phyloP scores from a whole-genome alignment of 1,140 invertebrate species.

The Drosophila melanogaster region DNA sequence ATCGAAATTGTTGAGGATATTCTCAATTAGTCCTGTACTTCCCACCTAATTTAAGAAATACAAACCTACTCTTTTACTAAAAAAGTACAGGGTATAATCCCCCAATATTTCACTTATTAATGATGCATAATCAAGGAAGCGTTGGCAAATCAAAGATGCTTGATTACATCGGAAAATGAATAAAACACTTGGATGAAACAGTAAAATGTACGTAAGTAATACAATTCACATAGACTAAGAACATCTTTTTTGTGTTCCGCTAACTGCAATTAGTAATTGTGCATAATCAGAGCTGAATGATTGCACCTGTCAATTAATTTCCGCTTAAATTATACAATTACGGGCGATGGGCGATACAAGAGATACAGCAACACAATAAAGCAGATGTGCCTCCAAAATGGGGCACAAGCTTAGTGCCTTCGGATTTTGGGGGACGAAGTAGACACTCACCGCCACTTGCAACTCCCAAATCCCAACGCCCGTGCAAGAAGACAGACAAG shows the following conservation, averaged over 20 bases:
- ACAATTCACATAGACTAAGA: background rate
- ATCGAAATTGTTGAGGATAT: no score
- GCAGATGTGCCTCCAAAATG: constrained; percentile 9
- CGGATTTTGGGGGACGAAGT: constrained; percentile 19
- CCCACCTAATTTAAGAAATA: background rate
- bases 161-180: constrained; percentile 2
- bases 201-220: no score
- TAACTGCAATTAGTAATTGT: constrained; percentile 34
- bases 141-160: constrained; percentile 7
- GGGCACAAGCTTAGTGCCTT: background rate
- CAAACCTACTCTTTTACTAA: no score
- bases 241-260: background rate
- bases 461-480: background rate
- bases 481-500: background rate
- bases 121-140: constrained; percentile 44
- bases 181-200: background rate
- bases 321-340: constrained; percentile 55
- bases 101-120: constrained; percentile 21
- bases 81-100: background rate
- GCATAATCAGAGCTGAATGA: constrained; percentile 40
- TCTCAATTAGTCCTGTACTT: no score
- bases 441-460: constrained; percentile 16
- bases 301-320: constrained; percentile 60
- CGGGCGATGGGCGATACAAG: background rate
- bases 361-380: constrained; percentile 16